phyloP scores from a whole-genome alignment of 1,140 invertebrate genomes.

The Helicorthomorpha holstii region DNA sequence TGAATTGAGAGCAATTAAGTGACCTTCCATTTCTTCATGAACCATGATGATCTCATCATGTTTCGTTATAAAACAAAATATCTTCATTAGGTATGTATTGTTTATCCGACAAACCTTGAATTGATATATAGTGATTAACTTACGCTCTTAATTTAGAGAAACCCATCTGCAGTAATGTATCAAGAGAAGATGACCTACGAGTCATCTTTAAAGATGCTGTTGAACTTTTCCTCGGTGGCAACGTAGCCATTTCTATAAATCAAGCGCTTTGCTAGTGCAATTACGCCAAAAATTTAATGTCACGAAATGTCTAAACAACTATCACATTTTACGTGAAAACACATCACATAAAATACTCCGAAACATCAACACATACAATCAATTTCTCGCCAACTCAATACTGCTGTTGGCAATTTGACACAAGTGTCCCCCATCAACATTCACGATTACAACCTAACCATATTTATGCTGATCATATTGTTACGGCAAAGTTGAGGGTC shows the following conservation, averaged over 20 bases:
- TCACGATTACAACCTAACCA: no score
- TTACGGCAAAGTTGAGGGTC: no score
- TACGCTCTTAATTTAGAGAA: slow-evolving; percentile 72
- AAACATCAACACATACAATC: no score
- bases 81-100: neutral
- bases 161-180: slow-evolving; percentile 68
- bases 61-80: neutral
- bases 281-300: no score
- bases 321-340: no score
- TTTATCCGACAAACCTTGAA: neutral
- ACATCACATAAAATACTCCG: no score
- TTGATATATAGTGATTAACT: slow-evolving; percentile 22
- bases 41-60: neutral
- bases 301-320: no score
- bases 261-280: no score
- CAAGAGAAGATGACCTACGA: slow-evolving; percentile 51
- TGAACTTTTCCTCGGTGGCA: slow-evolving; percentile 46
- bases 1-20: neutral
- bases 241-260: slow-evolving; percentile 36
- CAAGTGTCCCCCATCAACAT: no score
- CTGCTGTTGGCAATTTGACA: no score
- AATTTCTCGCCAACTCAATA: no score
- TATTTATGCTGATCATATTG: no score
- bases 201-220: slow-evolving; percentile 47
- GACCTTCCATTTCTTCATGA: neutral